Conservation (phyloP, 2,113 vertebrate species). For the Abramis brama region DNA sequence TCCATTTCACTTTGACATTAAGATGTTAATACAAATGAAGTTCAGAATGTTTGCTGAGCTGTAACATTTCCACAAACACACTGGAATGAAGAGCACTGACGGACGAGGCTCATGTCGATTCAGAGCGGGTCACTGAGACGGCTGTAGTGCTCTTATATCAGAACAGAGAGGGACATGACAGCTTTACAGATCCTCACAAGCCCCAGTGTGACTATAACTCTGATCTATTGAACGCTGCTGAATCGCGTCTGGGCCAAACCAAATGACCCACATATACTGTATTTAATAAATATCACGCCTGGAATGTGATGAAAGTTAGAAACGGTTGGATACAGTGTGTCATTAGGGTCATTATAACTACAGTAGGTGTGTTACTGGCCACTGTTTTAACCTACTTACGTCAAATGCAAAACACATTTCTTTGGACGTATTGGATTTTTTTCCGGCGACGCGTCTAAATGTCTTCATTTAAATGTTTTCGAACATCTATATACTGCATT, state of each 20-base stretch:
- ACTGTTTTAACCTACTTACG: too few relatives aligned
- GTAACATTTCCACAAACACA: neutral
- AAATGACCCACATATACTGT: constrained; percentile 3
- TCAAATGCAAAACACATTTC: too few relatives aligned
- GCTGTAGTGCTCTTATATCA: neutral
- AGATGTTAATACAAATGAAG: neutral
- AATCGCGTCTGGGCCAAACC: neutral
- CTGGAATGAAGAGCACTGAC: neutral
- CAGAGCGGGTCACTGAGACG: neutral
- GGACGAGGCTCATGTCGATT: too few relatives aligned
- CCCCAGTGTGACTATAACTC: neutral
- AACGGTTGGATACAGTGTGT: neutral
- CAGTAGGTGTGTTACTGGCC: too few relatives aligned
- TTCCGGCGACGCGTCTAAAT: too few relatives aligned
- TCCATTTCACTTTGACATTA: neutral
- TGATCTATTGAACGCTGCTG: neutral
- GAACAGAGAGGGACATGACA: constrained; percentile 3
- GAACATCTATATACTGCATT: too few relatives aligned
- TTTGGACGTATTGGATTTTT: too few relatives aligned
- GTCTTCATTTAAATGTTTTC: too few relatives aligned
- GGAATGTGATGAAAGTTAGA: neutral
- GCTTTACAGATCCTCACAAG: constrained; percentile 16
- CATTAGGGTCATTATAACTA: too few relatives aligned
- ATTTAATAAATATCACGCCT: constrained; percentile 6
- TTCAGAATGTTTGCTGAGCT: neutral